Base-by-base conservation (phyloP, 2,888 invertebrate genomes). In the Tortricodes alternella region DNA sequence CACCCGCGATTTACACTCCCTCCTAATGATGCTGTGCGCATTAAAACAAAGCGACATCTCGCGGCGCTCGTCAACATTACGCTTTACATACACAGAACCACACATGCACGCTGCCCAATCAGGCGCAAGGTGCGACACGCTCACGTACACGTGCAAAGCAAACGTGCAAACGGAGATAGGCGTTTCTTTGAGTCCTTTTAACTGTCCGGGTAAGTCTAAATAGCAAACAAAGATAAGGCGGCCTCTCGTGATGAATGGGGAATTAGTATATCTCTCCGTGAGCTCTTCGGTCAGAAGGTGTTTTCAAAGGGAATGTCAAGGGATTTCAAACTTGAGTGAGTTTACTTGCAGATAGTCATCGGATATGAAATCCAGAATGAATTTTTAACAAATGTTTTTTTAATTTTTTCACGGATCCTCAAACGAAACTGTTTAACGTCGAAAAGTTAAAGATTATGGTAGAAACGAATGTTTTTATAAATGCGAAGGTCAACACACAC, bases 101-200 rank as follows among this genome's bases (percentile, higher is more conserved):
- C 63, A 62, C 46, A 52, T 8, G 15, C 19, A 34, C 24, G n/a
- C 38, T 37, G 34, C 52, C 61, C 62, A 63, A 60, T 52, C 58
- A 41, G 48, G 44, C 13, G 24, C 32, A 15, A 50, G 37, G 21
- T 29, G 23, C 24, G 18, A 56, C 50, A 53, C 48, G 21, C 58
- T 61, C 56, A 49, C 53, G 18, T 38, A 19, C 34, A 80, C n/a
- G n/a, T n/a, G 78, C 80, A 77, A 68, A 76, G 84, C 81, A 88
- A 86, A 86, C 76, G 84, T 81, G 85, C 79, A 87, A 87, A 85
- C 83, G 80, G 73, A 88, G 85, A 89, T 89, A 86, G 87, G 81
- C 83, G 76, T 84, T 83, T 85, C 87, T 87, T 88, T 87, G 86
- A 86, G 78, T 86, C 81, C 82, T 81, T 76, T 82, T 83, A 83